A percentile compares a stretch with the other conserved stretches of the same genome.
phyloP scores from a whole-genome alignment of 2,797 vertebrate species.

The Huso huso region DNA sequence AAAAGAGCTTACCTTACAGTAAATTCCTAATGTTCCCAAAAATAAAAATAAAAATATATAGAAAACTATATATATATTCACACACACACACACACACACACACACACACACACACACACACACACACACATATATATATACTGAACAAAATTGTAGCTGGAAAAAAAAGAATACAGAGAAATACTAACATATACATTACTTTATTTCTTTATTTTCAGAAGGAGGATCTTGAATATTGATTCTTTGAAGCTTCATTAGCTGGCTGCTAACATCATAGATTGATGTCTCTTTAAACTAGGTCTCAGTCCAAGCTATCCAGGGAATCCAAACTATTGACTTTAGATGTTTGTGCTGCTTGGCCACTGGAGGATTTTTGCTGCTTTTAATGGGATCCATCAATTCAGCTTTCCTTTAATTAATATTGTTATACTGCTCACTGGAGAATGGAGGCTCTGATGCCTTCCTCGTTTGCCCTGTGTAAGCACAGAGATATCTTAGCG shows the following conservation, averaged over 20 bases:
- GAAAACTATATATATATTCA: too few relatives aligned
- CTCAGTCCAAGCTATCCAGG: conserved; percentile 67
- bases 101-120: too few relatives aligned
- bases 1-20: not conserved
- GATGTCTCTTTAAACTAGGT: conserved; percentile 77
- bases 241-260: conserved; percentile 74
- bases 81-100: too few relatives aligned
- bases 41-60: not conserved
- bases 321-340: conserved; percentile 67
- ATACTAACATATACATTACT: conserved; percentile 55
- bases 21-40: not conserved
- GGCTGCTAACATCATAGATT: conserved; percentile 77
- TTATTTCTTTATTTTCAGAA: conserved; percentile 53
- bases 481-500: conserved; percentile 23
- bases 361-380: conserved; percentile 58
- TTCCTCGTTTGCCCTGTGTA: conserved; percentile 20
- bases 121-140: too few relatives aligned
- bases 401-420: conserved; percentile 66
- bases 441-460: conserved; percentile 32
- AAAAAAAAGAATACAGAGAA: conserved; percentile 23
- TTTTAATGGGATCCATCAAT: conserved; percentile 77
- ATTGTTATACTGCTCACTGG: conserved; percentile 50
- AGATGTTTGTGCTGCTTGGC: conserved; percentile 54
- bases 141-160: conserved; percentile 22
- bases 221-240: conserved; percentile 76